phyloP scores from a whole-genome alignment of 1,140 invertebrate genomes.

The Drosophila ercepeae region DNA sequence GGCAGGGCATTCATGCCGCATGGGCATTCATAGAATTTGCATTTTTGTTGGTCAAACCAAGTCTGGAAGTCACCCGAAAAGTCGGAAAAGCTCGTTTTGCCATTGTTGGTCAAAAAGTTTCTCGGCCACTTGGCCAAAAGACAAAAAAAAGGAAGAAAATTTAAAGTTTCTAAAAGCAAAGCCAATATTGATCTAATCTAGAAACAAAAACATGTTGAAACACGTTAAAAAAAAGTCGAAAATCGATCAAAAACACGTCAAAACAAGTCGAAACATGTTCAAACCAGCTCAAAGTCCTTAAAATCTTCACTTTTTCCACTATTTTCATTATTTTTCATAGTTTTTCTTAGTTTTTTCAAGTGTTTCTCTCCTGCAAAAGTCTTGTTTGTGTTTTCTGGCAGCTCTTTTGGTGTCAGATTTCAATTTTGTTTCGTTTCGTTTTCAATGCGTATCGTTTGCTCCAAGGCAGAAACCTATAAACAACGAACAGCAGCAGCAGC shows the following conservation, averaged over 20 bases:
- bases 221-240: too few relatives aligned
- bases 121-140: constrained; percentile 2
- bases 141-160: not conserved
- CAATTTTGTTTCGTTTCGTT: constrained; percentile 73
- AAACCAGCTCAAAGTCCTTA: too few relatives aligned
- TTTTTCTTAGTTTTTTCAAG: too few relatives aligned
- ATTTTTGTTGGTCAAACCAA: constrained; percentile 54
- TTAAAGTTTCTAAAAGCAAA: too few relatives aligned
- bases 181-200: too few relatives aligned
- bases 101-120: constrained; percentile 32
- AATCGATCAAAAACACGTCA: too few relatives aligned
- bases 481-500: constrained; percentile 38
- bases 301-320: too few relatives aligned
- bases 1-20: too few relatives aligned
- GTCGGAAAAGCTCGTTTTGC: constrained; percentile 1
- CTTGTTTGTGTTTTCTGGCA: constrained; percentile 69
- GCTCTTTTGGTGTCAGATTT: constrained; percentile 82
- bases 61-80: constrained; percentile 48
- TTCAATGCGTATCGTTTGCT: constrained; percentile 73
- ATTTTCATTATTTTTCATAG: too few relatives aligned
- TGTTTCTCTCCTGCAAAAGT: too few relatives aligned
- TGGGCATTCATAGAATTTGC: constrained; percentile 70
- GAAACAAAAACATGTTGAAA: too few relatives aligned
- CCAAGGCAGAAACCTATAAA: constrained; percentile 61
- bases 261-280: too few relatives aligned